These are phyloP conservation scores for Ferrisia virgata DNA, from an alignment of 2,888 invertebrate species.

Conservation along the genomic window DNA sequence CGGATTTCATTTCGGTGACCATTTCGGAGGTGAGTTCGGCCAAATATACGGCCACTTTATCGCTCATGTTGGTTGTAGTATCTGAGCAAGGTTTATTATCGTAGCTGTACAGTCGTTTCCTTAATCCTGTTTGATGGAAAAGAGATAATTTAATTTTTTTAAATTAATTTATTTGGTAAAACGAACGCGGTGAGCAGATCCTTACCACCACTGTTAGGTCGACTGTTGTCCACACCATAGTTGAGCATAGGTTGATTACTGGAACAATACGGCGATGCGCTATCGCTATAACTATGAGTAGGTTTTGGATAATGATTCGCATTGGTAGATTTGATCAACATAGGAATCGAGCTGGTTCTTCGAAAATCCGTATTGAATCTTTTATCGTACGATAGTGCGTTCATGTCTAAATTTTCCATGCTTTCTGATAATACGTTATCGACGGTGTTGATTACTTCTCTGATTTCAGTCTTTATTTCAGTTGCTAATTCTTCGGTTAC, in stretches of 20 bases:
- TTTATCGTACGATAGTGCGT: conserved; percentile 43
- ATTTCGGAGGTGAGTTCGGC: conserved; percentile 75
- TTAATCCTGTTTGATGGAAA: background rate
- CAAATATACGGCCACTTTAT: conserved; percentile 72
- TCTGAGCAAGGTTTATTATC: background rate
- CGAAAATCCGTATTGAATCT: conserved; percentile 40
- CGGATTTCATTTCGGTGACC: conserved; percentile 73
- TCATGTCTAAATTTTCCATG: conserved; percentile 49
- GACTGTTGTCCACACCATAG: background rate
- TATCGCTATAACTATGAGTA: background rate
- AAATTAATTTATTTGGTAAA: too few relatives aligned
- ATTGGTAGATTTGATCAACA: background rate
- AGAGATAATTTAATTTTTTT: too few relatives aligned
- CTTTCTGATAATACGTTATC: conserved; percentile 63
- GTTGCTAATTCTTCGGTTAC: conserved; percentile 75
- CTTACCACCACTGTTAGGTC: background rate
- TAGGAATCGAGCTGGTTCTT: conserved; percentile 25
- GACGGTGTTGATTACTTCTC: conserved; percentile 75
- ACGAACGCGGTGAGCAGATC: background rate
- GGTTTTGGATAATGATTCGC: background rate
- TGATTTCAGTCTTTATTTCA: conserved; percentile 76
- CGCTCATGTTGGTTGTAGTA: conserved; percentile 61
- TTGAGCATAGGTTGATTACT: background rate
- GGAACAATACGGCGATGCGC: background rate
- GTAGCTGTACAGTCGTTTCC: background rate